Percentiles rank a stretch among this genome's conserved stretches.
These are phyloP conservation scores for Perizoma affinitatum DNA, from an alignment of 2,888 invertebrate species.

Conservation along the genomic window DNA sequence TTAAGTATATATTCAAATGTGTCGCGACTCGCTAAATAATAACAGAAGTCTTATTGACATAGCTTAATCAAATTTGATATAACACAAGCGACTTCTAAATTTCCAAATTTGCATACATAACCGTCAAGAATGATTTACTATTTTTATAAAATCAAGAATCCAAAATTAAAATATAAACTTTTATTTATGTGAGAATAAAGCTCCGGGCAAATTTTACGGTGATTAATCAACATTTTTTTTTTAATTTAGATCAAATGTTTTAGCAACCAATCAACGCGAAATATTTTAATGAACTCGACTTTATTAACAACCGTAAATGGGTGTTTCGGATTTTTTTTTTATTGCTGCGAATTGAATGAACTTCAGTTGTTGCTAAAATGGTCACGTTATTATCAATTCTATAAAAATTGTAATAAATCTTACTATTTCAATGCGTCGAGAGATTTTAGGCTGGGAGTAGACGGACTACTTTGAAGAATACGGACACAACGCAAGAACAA, in stretches of 20 bases:
- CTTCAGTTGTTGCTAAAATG: slow-evolving; percentile 47
- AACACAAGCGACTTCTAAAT: slow-evolving; percentile 46
- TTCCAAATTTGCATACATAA: slow-evolving; percentile 44
- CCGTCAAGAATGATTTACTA: slow-evolving; percentile 43
- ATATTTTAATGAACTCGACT: slow-evolving; percentile 60
- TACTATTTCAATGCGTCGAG: slow-evolving; percentile 46
- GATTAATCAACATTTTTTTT: slow-evolving; percentile 62
- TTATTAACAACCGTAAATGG: slow-evolving; percentile 40
- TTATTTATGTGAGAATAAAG: slow-evolving; percentile 47
- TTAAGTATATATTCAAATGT: background rate
- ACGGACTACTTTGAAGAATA: background rate
- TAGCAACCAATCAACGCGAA: slow-evolving; percentile 62
- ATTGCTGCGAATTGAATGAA: slow-evolving; percentile 50
- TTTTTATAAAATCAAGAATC: slow-evolving; percentile 13
- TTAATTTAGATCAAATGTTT: slow-evolving; percentile 56
- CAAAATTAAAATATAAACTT: slow-evolving; percentile 44
- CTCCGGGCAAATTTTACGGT: slow-evolving; percentile 60
- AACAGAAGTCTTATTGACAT: slow-evolving; percentile 44
- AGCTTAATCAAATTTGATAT: slow-evolving; percentile 47
- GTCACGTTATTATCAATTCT: slow-evolving; percentile 50
- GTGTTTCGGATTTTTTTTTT: slow-evolving; percentile 62
- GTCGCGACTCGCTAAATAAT: slow-evolving; percentile 30
- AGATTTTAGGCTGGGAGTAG: slow-evolving; percentile 30
- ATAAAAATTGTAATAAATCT: slow-evolving; percentile 61
- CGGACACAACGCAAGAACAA: too few species aligned